Percentiles rank a stretch among this genome's conserved stretches.
These are phyloP conservation scores for Oncorhynchus clarkii DNA, from an alignment of 2,113 vertebrate species.

Conservation along the genomic window DNA sequence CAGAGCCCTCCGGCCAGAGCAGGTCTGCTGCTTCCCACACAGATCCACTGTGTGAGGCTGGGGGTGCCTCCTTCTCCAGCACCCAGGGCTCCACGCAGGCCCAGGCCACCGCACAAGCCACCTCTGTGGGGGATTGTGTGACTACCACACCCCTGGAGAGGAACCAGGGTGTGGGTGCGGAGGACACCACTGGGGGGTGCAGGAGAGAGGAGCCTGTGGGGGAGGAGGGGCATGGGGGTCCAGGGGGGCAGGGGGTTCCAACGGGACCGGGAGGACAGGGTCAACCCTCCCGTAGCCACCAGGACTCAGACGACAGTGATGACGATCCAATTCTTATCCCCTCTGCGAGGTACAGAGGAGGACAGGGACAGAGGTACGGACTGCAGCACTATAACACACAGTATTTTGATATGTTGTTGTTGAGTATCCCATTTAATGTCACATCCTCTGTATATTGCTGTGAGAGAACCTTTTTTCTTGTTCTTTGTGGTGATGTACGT, in stretches of 20 bases:
- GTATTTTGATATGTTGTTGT: background rate
- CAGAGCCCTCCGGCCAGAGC: constrained; percentile 21
- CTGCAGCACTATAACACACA: background rate
- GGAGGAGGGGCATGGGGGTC: constrained; percentile 27
- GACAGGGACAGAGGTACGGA: constrained; percentile 88
- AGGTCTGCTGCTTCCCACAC: background rate
- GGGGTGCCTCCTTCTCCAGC: constrained; percentile 53
- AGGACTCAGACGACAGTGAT: constrained; percentile 93
- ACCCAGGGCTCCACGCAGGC: constrained; percentile 9
- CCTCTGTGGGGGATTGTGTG: constrained; percentile 12
- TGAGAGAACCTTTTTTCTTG: background rate
- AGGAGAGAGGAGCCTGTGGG: constrained; percentile 57
- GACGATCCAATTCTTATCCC: constrained; percentile 94
- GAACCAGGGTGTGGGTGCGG: constrained; percentile 41
- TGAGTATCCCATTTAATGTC: background rate
- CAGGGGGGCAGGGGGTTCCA: constrained; percentile 33
- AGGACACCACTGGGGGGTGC: constrained; percentile 58
- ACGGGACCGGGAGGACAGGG: constrained; percentile 54
- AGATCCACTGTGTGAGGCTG: constrained; percentile 47
- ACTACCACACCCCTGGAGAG: constrained; percentile 17
- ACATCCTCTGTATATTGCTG: constrained; percentile 21
- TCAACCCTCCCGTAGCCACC: constrained; percentile 75
- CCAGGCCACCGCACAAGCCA: constrained; percentile 12
- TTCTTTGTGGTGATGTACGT: constrained; percentile 64
- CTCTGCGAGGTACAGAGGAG: constrained; percentile 83